Evolutionary conservation across 2,797 vertebrate species (phyloP), one percentile per base, ranked within the genome.

Genomic region (Helostoma temminkii): DNA sequence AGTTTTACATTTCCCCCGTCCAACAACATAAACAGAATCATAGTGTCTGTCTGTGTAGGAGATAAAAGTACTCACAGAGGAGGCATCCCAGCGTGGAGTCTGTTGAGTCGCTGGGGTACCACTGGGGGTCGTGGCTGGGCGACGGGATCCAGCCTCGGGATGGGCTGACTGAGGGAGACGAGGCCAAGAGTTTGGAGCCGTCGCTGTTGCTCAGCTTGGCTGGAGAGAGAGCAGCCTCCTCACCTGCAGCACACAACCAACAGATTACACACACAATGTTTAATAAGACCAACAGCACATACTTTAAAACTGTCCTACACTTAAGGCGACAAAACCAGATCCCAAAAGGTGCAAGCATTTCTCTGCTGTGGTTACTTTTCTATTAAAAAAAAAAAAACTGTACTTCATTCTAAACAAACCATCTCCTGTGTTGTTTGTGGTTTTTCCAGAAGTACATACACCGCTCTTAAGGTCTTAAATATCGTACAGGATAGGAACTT

Each of bases 51-150:
- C 4, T n/a, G 21, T 52, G 46, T 6, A 22, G 48, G 19, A 16
- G 18, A 22, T 18, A 11, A 41, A 39, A 9, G 32, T 24, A 94
- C 96, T 94, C 86, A 99, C 98, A 98, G 26, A 99, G 96, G 65
- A 99, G 94, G 86, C 97, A 98, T 86, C 97, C 96, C 66, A 99
- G 94, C 0, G 96, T 96, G 1, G 97, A 98, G 84, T 99, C 98
- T 0, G 96, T 95, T 9, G 98, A 98, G 89, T 99, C 97, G 1
- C 92, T 98, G 84, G 97, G 97, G 85, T 98, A 99, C 98, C 98
- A 99, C 93, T 99, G 98, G 6, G 98, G 98, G 88, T 99, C 98
- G 0, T 99, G 98, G 72, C 95, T 96, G n/a, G 98, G 98, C 4
- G 98, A 99, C 0, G 97, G 96, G 65, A 99, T 98, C 98, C 98